Evolutionary conservation across 2,113 vertebrate species (phyloP).

Genomic region (Ranitomeya variabilis): DNA sequence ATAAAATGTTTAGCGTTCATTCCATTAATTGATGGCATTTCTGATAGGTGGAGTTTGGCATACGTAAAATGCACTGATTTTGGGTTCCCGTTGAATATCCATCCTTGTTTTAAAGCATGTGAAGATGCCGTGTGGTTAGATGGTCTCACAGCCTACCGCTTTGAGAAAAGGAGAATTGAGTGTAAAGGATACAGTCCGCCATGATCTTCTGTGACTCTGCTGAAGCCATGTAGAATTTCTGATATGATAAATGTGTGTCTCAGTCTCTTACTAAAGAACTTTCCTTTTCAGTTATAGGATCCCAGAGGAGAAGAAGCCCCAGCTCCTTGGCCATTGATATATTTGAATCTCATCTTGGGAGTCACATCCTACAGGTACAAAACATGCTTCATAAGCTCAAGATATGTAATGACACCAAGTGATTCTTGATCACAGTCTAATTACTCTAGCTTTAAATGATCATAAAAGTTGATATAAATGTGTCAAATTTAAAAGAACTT

Average conservation of each 20-base stretch:
- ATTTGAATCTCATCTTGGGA: slow-evolving; percentile 97
- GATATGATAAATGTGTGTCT: background rate
- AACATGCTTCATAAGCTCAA: background rate
- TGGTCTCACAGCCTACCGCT: background rate
- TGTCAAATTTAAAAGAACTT: background rate
- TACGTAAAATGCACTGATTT: too few species aligned
- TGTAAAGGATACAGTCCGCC: background rate
- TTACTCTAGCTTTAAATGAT: background rate
- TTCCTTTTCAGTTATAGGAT: slow-evolving; percentile 88
- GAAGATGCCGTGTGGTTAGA: background rate
- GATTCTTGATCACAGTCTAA: background rate
- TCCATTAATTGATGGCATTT: too few species aligned
- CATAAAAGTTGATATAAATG: background rate
- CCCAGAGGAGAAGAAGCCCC: slow-evolving; percentile 91
- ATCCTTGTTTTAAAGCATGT: background rate
- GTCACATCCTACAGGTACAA: slow-evolving; percentile 97
- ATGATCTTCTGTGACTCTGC: background rate
- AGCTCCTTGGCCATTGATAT: slow-evolving; percentile 88
- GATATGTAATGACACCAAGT: background rate
- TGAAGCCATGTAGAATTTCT: background rate
- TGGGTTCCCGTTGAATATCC: too few species aligned
- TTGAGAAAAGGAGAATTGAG: background rate
- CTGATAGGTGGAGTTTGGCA: too few species aligned
- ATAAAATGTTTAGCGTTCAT: too few species aligned
- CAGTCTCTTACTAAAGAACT: background rate